phyloP scores from a whole-genome alignment of 2,888 invertebrate species.

The Matsumyia berberina region DNA sequence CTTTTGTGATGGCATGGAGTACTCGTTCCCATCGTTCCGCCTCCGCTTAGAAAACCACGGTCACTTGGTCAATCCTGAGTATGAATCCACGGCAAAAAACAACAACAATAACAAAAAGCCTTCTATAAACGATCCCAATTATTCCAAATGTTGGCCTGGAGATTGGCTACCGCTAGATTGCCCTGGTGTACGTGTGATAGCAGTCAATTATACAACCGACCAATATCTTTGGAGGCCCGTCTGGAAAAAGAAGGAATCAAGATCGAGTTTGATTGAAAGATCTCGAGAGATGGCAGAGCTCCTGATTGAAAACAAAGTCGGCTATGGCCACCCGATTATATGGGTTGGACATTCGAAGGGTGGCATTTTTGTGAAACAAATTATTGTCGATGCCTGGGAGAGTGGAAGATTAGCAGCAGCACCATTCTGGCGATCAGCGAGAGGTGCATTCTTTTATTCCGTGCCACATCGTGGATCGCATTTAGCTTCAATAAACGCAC shows the following conservation, averaged over 20 bases:
- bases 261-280: slow-evolving; percentile 88
- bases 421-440: slow-evolving; percentile 86
- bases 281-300: slow-evolving; percentile 90
- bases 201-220: slow-evolving; percentile 93
- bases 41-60: slow-evolving; percentile 81
- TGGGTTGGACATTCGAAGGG: slow-evolving; percentile 95
- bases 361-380: slow-evolving; percentile 93
- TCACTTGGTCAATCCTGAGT: slow-evolving; percentile 79
- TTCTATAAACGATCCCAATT: slow-evolving; percentile 83
- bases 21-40: slow-evolving; percentile 83
- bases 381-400: slow-evolving; percentile 88
- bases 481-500: slow-evolving; percentile 90
- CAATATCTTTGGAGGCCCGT: slow-evolving; percentile 90
- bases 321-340: slow-evolving; percentile 90
- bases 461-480: slow-evolving; percentile 94
- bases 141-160: slow-evolving; percentile 91
- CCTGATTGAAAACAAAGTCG: slow-evolving; percentile 88
- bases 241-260: slow-evolving; percentile 88
- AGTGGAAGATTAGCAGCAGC: slow-evolving; percentile 84
- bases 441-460: slow-evolving; percentile 92
- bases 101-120: slow-evolving; percentile 58
- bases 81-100: slow-evolving; percentile 77
- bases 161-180: slow-evolving; percentile 94
- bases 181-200: slow-evolving; percentile 90
- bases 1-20: slow-evolving; percentile 82